Evolutionary conservation across 1,140 invertebrate genomes (phyloP), one percentile per base, ranked within the genome.

Genomic region (Trissolcus basalis): DNA sequence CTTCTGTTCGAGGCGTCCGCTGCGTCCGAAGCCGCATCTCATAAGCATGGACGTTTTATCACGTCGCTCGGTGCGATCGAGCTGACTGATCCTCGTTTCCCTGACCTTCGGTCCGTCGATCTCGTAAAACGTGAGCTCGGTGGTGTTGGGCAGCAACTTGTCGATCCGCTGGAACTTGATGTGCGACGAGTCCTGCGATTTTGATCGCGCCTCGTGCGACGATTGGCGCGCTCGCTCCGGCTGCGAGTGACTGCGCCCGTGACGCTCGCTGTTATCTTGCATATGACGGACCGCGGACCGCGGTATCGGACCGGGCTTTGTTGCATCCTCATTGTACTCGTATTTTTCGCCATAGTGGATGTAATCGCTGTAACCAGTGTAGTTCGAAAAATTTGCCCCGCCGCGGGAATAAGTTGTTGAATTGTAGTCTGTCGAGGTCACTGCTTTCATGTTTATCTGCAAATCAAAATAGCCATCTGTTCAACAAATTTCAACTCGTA

Each of bases 361-460:
- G 47, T 87, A 87, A 49, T 86, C 84, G 60, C 84, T 86, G 75
- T 88, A 87, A 0, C 80, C 82, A 14, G 85, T 86, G 67, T 83
- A 85, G 10, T 80, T 80, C 5, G 81, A 63, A 49, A 87, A 85
- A 72, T 78, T 72, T 41, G 86, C 86, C 64, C 82, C 85, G 50
- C 85, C 86, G 4, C 81, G 80, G 65, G 81, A 85, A 5, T 82
- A 69, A 45, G 86, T 85, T 11, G 81, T 69, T 5, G 85, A 80
- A 9, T 84, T 80, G 76, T 88, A 88, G 45, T 88, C 83, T 2
- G 82, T 86, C 11, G 87, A 87, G 0, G 86, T 87, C 7, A 87
- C 87, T 0, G 87, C 86, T 35, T 88, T 85, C 86, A 88, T 87
- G 55, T 88, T 88, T 70, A 88, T 88, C 87, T 88, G 78, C 0